Percentiles rank a stretch among this genome's conserved stretches.
Evolutionary conservation across 1,140 invertebrate species (phyloP).

Genomic region (Chlorops oryzae): DNA sequence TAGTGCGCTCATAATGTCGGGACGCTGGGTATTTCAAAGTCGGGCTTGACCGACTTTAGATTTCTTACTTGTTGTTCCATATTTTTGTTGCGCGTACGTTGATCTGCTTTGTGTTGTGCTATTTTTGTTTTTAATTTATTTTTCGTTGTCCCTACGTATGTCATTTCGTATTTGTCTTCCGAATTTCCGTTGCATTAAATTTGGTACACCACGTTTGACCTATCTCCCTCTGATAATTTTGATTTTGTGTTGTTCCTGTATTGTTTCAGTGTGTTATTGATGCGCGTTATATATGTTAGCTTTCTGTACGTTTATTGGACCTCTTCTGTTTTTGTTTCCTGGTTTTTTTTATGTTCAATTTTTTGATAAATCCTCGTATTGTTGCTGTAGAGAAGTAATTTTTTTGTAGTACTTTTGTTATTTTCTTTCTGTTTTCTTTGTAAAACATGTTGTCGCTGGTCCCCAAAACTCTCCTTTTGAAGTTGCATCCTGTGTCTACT

Average conservation of each 20-base stretch:
- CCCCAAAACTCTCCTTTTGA: not conserved
- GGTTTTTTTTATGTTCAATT: not conserved
- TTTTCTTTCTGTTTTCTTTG: not conserved
- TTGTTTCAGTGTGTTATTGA: not conserved
- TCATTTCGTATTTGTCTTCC: not conserved
- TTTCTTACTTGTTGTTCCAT: not conserved
- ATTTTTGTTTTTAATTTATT: too few species aligned
- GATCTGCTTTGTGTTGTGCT: not conserved
- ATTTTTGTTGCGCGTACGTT: not conserved
- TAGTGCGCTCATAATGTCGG: too few species aligned
- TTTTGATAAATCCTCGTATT: not conserved
- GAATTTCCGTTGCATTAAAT: not conserved
- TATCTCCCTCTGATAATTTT: not conserved
- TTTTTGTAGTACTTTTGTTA: not conserved
- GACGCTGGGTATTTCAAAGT: too few species aligned
- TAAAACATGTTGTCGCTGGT: not conserved
- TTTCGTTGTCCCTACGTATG: too few species aligned
- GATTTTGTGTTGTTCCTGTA: not conserved
- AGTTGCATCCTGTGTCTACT: not conserved
- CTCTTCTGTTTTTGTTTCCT: too few species aligned
- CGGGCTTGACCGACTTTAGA: too few species aligned
- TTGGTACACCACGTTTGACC: not conserved
- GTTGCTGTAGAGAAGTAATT: too few species aligned
- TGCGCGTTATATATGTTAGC: not conserved
- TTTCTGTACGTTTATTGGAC: not conserved